Conservation (phyloP, 2,797 vertebrate genomes). For the Micromesistius poutassou region DNA sequence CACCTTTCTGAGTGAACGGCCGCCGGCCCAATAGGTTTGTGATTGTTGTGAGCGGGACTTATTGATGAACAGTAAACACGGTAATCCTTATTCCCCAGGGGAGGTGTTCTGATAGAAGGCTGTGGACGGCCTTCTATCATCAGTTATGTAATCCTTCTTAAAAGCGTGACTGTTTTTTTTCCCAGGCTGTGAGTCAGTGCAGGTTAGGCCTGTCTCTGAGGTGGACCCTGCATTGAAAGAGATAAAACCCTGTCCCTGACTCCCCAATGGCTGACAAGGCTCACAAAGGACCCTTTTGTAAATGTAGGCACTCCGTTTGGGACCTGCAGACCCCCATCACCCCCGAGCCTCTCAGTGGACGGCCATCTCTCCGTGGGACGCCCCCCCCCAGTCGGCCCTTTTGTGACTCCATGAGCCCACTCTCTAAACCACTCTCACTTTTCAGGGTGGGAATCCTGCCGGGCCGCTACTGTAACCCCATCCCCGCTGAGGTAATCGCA, state of each 20-base stretch:
- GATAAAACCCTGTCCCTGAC: slow-evolving; percentile 40
- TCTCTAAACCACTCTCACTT: slow-evolving; percentile 29
- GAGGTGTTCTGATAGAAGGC: slow-evolving; percentile 19
- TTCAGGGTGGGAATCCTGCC: slow-evolving; percentile 57
- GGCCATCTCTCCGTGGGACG: slow-evolving; percentile 47
- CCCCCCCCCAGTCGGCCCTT: slow-evolving; percentile 56
- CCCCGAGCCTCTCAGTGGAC: slow-evolving; percentile 32
- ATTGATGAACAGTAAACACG: slow-evolving; percentile 9
- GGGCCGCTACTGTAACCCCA: slow-evolving; percentile 48
- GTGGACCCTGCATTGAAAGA: slow-evolving; percentile 40
- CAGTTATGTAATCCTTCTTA: slow-evolving; percentile 33
- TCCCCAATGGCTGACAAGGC: slow-evolving; percentile 43
- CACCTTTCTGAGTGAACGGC: slow-evolving; percentile 23
- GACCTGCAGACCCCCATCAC: slow-evolving; percentile 49
- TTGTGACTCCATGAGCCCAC: slow-evolving; percentile 43
- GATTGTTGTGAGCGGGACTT: slow-evolving; percentile 5
- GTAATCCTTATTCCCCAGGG: slow-evolving; percentile 5
- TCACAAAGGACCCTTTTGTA: slow-evolving; percentile 72
- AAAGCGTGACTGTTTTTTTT: slow-evolving; percentile 23
- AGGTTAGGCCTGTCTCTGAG: slow-evolving; percentile 43
- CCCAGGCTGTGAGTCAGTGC: slow-evolving; percentile 33
- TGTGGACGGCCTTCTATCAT: slow-evolving; percentile 9
- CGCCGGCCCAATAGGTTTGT: slow-evolving; percentile 6
- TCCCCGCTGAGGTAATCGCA: slow-evolving; percentile 46
- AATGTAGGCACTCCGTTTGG: slow-evolving; percentile 57